Conservation (phyloP, 2,113 vertebrate genomes). For the Microcebus tavaratra region DNA sequence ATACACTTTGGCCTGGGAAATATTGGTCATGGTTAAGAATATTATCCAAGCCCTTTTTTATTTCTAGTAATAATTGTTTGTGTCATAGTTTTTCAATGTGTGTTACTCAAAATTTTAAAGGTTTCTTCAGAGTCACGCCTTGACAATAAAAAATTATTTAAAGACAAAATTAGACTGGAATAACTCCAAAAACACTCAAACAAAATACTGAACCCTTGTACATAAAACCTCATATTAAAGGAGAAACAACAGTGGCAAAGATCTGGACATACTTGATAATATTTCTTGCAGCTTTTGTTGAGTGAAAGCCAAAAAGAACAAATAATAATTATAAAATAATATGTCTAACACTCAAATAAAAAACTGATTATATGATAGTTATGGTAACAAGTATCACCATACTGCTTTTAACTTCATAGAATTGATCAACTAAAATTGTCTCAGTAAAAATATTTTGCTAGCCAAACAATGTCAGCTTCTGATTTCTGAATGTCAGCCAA, state of each 20-base stretch:
- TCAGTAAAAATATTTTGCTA: constrained; percentile 1
- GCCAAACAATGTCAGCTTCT: not conserved
- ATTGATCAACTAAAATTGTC: not conserved
- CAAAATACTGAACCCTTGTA: not conserved
- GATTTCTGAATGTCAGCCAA: not conserved
- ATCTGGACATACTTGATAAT: not conserved
- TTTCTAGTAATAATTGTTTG: not conserved
- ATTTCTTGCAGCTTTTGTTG: not conserved
- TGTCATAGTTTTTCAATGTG: not conserved
- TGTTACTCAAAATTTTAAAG: not conserved
- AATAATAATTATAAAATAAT: not conserved
- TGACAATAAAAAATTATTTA: not conserved
- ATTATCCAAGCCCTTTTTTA: not conserved
- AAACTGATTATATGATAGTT: not conserved
- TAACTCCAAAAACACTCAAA: not conserved
- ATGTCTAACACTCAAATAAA: not conserved
- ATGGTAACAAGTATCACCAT: not conserved
- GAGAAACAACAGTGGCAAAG: not conserved
- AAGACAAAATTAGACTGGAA: not conserved
- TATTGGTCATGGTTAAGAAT: not conserved
- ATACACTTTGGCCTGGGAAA: not conserved
- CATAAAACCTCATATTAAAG: not conserved
- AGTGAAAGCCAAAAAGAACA: not conserved
- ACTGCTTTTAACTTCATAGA: not conserved
- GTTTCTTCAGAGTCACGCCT: not conserved